These are phyloP conservation scores for Acrocephalus scirpaceus DNA, from an alignment of 2,797 vertebrate genomes.

Conservation along the genomic window DNA sequence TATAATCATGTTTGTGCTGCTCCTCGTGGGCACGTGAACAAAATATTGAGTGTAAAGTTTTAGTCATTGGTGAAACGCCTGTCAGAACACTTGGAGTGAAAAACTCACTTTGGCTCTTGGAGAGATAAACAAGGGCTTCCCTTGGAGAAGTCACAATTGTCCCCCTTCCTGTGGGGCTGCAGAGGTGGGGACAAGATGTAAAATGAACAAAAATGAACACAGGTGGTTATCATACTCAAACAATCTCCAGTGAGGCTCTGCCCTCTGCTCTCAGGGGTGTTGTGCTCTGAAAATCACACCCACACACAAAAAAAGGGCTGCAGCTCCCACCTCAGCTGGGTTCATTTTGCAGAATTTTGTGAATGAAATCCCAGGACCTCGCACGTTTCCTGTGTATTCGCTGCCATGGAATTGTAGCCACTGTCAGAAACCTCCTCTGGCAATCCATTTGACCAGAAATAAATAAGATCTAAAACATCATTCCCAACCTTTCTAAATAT, in stretches of 20 bases:
- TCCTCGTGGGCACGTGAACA: neutral
- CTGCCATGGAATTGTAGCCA: neutral
- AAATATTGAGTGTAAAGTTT: neutral
- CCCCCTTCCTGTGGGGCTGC: neutral
- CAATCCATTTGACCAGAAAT: neutral
- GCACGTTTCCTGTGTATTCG: neutral
- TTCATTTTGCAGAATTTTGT: neutral
- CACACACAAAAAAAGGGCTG: accelerated
- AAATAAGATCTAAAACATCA: conserved; percentile 15
- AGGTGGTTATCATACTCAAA: neutral
- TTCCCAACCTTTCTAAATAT: conserved; percentile 59
- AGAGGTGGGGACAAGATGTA: neutral
- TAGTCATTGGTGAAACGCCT: neutral
- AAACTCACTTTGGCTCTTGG: neutral
- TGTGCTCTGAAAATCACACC: neutral
- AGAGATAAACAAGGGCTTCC: neutral
- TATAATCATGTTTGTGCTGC: neutral
- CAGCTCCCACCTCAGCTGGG: neutral
- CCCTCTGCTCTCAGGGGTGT: neutral
- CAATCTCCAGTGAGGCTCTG: neutral
- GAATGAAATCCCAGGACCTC: neutral
- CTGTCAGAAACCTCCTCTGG: conserved; percentile 8
- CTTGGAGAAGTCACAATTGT: neutral
- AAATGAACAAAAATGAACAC: neutral
- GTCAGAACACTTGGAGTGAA: neutral